phyloP scores from a whole-genome alignment of 2,113 vertebrate species.

The Tetrax tetrax region DNA sequence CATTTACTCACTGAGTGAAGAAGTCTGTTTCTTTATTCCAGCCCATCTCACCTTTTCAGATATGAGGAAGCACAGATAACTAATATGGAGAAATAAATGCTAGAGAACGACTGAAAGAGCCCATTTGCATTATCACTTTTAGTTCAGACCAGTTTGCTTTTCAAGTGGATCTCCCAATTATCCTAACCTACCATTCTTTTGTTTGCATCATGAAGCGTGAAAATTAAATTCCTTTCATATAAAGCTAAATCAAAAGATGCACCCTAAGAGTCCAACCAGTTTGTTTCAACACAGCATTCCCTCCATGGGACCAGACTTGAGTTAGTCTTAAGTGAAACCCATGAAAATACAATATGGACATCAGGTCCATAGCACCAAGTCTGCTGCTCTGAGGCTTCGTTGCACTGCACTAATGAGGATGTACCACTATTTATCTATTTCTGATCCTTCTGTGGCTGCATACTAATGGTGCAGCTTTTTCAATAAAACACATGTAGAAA shows the following conservation, averaged over 20 bases:
- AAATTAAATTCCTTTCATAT: not conserved
- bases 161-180: not conserved
- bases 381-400: not conserved
- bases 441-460: not conserved
- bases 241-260: not conserved
- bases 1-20: not conserved
- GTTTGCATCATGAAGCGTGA: not conserved
- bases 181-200: not conserved
- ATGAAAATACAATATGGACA: not conserved
- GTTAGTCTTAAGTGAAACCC: not conserved
- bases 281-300: not conserved
- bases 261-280: not conserved
- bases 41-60: not conserved
- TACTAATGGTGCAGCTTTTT: not conserved
- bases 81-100: not conserved
- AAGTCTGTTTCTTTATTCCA: not conserved
- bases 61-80: not conserved
- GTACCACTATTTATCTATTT: fast-evolving
- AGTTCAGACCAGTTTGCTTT: not conserved
- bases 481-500: not conserved
- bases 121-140: not conserved
- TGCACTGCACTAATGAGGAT: not conserved
- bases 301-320: no score
- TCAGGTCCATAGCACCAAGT: not conserved
- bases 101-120: not conserved